Evolutionary conservation across 2,797 vertebrate genomes (phyloP).

Genomic region (Hypotaenidia okinawae): DNA sequence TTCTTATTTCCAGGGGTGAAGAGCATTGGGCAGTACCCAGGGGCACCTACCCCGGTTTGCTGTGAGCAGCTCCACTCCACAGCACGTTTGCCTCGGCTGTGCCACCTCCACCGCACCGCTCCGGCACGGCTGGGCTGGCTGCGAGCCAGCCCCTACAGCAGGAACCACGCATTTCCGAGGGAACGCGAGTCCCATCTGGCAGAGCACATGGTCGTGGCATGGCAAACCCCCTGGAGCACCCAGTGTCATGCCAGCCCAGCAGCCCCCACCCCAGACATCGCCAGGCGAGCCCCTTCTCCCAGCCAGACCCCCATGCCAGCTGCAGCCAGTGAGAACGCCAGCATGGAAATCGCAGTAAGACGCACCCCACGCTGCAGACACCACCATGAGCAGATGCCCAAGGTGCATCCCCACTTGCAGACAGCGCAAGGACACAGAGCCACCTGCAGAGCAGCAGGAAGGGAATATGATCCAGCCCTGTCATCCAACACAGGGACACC

Average conservation of each 20-base stretch:
- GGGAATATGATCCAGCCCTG: not conserved
- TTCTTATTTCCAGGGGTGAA: not conserved
- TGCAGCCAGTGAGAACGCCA: accelerated
- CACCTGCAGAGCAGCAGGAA: not conserved
- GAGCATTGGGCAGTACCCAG: not conserved
- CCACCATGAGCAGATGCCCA: not conserved
- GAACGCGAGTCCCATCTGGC: not conserved
- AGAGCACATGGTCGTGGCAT: not conserved
- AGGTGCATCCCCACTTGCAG: not conserved
- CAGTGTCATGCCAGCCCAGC: not conserved
- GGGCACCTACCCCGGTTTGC: not conserved
- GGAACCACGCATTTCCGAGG: not conserved
- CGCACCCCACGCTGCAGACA: not conserved
- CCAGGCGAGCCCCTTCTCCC: not conserved
- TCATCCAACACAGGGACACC: not conserved
- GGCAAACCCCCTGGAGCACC: not conserved
- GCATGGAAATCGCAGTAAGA: accelerated
- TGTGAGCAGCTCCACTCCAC: not conserved
- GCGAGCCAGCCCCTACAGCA: not conserved
- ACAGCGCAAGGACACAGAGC: not conserved
- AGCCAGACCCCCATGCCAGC: not conserved
- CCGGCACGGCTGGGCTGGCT: not conserved
- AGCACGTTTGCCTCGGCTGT: accelerated
- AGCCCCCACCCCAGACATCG: accelerated
- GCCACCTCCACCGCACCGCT: accelerated